phyloP scores from a whole-genome alignment of 23 tunicate species.

The Corella eumyota region DNA sequence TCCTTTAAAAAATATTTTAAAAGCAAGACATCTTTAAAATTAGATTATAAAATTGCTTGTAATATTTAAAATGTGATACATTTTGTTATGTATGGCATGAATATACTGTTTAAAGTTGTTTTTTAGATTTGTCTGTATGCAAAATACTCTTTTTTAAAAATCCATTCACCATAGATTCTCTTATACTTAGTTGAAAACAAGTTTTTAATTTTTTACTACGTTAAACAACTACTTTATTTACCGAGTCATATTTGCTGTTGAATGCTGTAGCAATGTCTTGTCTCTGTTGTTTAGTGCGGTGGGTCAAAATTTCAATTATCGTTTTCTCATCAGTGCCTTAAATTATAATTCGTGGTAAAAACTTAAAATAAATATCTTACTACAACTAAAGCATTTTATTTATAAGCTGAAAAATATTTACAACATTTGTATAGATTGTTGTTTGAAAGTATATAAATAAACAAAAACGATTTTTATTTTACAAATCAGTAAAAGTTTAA shows the following conservation, averaged over 20 bases:
- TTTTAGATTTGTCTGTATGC: no score
- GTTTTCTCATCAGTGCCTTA: constrained; percentile 59
- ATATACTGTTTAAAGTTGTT: no score
- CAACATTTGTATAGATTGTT: not conserved
- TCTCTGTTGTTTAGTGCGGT: constrained; percentile 63
- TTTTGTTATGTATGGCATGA: not conserved
- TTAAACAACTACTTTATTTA: no score
- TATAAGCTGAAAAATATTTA: not conserved
- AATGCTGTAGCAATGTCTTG: constrained; percentile 32
- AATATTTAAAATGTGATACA: not conserved
- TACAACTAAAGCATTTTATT: not conserved
- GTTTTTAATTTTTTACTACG: no score
- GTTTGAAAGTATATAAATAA: not conserved
- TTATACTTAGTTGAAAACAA: no score
- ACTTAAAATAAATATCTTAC: not conserved
- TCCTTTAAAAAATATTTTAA: not conserved
- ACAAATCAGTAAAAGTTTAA: no score
- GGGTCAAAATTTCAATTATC: constrained; percentile 47
- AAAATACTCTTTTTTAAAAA: no score
- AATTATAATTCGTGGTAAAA: not conserved
- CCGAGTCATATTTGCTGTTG: constrained; percentile 35
- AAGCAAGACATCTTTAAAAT: not conserved
- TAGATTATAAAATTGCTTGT: not conserved
- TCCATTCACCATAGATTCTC: no score
- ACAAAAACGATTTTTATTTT: not conserved